Evolutionary conservation across 1,140 invertebrate genomes (phyloP), one percentile per base, ranked within the genome.

Genomic region (Phocides pigmalion): DNA sequence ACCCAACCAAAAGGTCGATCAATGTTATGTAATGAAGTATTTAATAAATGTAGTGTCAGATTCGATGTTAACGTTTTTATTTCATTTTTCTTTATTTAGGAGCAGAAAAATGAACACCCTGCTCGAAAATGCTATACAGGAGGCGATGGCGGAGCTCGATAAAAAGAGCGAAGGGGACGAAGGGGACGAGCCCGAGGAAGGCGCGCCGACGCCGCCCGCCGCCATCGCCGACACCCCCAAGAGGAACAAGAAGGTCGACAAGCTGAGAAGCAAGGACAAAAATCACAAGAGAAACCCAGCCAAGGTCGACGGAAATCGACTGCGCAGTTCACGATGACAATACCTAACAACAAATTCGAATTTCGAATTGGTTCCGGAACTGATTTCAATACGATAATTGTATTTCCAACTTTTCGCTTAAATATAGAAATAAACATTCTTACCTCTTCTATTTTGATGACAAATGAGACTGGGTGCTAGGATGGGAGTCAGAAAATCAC

Each of bases 61-160:
- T 14, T 50, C 16, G 16, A 32, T 50, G 22, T 16, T 53, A 39
- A 49, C 16, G 17, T 42, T 58, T 62, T 73, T 28, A 59, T 64
- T 47, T 42, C 56, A 65, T 58, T 59, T 63, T 39, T 16, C n/a
- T 65, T 62, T 58, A 20, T 69, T 66, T 92, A 97, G 97, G 94
- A 97, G 96, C 94, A 94, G 96, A 93, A 97, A 97, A 95, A 92
- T 98, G 93, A 97, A 97, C 92, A 95, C 94, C 73, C 95, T 96
- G 82, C 90, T 98, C 74, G 96, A 98, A 90, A 96, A 96, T 80
- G 96, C 96, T 42, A 98, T 98, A 81, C 96, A 98, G 92, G 96
- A 98, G 92, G 96, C 96, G 49, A 97, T 98, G 96, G 93, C 94
- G 61, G 96, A 97, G 82, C 89, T 97, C 71, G 95, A 96, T 83